Evolutionary conservation across 2,888 invertebrate species (phyloP).

Genomic region (Parnassius apollo): DNA sequence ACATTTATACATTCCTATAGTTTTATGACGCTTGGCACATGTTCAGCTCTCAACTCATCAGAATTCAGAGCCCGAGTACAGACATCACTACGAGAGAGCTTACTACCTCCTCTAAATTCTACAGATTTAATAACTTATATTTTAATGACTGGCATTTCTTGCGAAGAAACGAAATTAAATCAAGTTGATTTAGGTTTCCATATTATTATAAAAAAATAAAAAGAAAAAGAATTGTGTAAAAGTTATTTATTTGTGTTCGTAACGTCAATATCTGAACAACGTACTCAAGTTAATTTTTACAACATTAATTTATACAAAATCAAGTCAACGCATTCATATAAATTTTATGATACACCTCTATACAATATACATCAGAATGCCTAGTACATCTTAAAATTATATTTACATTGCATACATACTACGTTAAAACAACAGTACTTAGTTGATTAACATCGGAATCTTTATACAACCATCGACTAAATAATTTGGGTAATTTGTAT

Average conservation of each 20-base stretch:
- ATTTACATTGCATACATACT: constrained; percentile 59
- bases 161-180: no score
- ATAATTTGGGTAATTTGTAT: constrained; percentile 59
- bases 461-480: constrained; percentile 63
- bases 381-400: constrained; percentile 71
- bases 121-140: no score
- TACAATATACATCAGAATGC: constrained; percentile 69
- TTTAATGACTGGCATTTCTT: no score
- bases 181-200: no score
- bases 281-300: constrained; percentile 72
- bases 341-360: constrained; percentile 72
- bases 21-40: no score
- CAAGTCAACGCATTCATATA: constrained; percentile 75
- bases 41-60: no score
- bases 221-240: constrained; percentile 57
- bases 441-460: constrained; percentile 56
- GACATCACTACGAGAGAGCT: no score
- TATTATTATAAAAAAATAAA: not conserved
- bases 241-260: constrained; percentile 77
- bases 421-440: constrained; percentile 48
- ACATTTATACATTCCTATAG: no score
- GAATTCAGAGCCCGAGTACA: no score
- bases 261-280: constrained; percentile 76
- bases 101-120: no score
- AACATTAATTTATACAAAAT: constrained; percentile 77